Evolutionary conservation across 2,113 vertebrate species (phyloP).

Genomic region (Catagonus wagneri): DNA sequence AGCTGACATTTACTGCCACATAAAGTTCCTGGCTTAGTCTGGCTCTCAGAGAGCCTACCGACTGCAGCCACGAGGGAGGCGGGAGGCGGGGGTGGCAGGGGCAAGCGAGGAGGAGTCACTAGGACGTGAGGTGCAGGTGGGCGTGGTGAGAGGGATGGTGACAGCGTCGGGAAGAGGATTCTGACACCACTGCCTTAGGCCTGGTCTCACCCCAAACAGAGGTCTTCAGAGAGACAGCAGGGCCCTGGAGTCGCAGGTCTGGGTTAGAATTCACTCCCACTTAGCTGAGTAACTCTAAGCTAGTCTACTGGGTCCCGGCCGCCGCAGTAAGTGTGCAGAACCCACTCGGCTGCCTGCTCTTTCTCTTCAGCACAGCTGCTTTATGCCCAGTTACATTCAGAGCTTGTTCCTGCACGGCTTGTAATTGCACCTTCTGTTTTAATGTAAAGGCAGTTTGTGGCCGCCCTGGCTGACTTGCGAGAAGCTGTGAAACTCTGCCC

Average conservation of each 20-base stretch:
- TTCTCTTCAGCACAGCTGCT: not conserved
- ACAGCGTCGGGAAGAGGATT: not conserved
- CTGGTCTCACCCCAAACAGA: not conserved
- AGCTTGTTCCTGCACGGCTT: not conserved
- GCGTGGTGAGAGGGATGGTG: accelerated
- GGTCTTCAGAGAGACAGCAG: not conserved
- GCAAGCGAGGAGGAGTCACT: accelerated
- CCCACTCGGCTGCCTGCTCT: not conserved
- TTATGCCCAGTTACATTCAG: not conserved
- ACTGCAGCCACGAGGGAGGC: not conserved
- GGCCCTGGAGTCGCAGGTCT: not conserved
- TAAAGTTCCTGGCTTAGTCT: not conserved
- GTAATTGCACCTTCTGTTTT: not conserved
- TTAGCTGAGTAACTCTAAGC: not conserved
- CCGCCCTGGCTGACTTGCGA: conserved; percentile 94
- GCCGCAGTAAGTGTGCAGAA: no score
- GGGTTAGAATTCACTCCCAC: not conserved
- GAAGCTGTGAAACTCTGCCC: conserved; percentile 96
- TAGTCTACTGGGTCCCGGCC: not conserved
- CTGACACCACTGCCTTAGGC: not conserved
- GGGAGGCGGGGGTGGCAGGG: accelerated
- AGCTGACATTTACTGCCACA: not conserved
- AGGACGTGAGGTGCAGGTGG: not conserved
- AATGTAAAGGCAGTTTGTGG: conserved; percentile 91
- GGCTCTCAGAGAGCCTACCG: accelerated